Conservation (phyloP, 23 tunicate genomes). For the Halocynthia aurantium region DNA sequence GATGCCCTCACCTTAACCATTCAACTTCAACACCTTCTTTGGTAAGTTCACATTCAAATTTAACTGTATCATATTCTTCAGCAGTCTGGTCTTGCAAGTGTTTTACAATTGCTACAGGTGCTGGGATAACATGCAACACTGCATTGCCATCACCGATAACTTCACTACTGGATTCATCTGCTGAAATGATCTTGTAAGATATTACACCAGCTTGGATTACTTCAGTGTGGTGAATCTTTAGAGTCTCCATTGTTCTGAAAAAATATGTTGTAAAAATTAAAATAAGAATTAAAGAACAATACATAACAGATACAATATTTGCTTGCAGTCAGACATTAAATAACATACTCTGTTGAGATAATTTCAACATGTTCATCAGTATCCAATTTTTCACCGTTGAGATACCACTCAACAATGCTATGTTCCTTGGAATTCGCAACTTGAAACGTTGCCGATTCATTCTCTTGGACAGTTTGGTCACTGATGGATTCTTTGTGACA, state of each 20-base stretch:
- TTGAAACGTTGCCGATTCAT: conserved; percentile 49
- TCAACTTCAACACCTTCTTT: conserved; percentile 51
- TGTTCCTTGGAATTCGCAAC: conserved; percentile 55
- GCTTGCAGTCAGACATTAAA: no score
- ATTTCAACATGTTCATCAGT: conserved; percentile 24
- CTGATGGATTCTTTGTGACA: neutral
- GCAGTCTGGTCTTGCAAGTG: conserved; percentile 48
- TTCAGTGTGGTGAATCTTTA: no score
- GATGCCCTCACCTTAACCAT: conserved; percentile 56
- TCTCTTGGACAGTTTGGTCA: conserved; percentile 49
- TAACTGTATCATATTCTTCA: conserved; percentile 32
- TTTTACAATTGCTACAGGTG: conserved; percentile 23
- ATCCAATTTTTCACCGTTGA: conserved; percentile 22
- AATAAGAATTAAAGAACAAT: no score
- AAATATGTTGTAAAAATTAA: no score
- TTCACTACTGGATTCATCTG: no score
- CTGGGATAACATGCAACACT: conserved; percentile 13
- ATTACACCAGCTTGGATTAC: no score
- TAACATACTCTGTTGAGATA: neutral
- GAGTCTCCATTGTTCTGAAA: no score
- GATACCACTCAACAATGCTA: conserved; percentile 24
- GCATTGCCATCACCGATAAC: conserved; percentile 5
- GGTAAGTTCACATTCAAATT: conserved; percentile 47
- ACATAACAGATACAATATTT: no score
- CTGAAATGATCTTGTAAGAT: no score